Conservation (phyloP, 2,888 invertebrate species). For the Sisyra terminalis region DNA sequence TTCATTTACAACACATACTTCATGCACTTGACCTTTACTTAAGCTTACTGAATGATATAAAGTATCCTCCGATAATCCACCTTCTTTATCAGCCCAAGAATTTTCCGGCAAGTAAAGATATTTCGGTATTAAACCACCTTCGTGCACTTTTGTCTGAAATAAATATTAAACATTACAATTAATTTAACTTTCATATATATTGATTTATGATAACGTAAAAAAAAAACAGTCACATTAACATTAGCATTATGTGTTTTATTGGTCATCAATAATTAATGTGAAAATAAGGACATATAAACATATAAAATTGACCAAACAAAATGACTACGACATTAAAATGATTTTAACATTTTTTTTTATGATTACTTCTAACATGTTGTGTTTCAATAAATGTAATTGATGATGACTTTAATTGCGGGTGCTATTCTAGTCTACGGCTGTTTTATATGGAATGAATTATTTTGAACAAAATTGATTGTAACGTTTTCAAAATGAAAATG, state of each 20-base stretch:
- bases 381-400: too few relatives aligned
- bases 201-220: background rate
- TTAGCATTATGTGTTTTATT: background rate
- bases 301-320: background rate
- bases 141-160: constrained; percentile 58
- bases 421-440: too few relatives aligned
- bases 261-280: background rate
- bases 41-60: constrained; percentile 51
- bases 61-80: constrained; percentile 21
- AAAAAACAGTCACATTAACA: background rate
- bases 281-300: background rate
- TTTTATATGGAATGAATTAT: too few relatives aligned
- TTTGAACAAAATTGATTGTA: too few relatives aligned
- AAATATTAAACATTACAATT: background rate
- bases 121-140: constrained; percentile 83
- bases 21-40: constrained; percentile 53
- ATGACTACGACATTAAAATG: background rate
- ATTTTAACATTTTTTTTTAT: too few relatives aligned
- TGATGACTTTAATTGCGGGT: too few relatives aligned
- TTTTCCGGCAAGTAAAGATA: constrained; percentile 53
- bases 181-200: too few relatives aligned
- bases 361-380: too few relatives aligned
- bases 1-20: constrained; percentile 59
- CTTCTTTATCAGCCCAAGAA: constrained; percentile 27
- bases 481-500: too few relatives aligned